Conservation (phyloP, 2,113 vertebrate species). For the Apodemus speciosus region DNA sequence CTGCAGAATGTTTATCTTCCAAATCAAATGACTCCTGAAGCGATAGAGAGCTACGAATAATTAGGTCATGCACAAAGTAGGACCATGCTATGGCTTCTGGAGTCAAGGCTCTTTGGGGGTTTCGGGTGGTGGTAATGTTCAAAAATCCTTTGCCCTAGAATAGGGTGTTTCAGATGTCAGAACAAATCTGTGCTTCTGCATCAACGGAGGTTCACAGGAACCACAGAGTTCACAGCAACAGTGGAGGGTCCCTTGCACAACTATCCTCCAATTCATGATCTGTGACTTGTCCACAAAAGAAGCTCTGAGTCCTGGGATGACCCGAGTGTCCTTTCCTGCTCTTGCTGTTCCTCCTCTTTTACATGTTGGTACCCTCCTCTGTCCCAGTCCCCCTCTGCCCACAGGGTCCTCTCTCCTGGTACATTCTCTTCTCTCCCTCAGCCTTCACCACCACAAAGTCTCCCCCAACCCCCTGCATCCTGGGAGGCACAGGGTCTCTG, state of each 20-base stretch:
- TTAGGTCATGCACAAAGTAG: background rate
- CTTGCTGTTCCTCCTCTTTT: background rate
- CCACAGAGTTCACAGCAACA: rapidly evolving
- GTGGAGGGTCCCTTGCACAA: background rate
- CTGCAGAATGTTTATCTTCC: background rate
- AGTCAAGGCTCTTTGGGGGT: background rate
- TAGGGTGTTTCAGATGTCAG: background rate
- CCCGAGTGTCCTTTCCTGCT: background rate
- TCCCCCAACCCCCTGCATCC: no score
- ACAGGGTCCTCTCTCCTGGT: background rate
- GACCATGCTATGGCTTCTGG: background rate
- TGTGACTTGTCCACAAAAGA: background rate
- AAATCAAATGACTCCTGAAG: background rate
- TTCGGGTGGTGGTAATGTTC: background rate
- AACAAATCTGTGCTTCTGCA: background rate
- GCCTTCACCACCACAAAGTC: background rate
- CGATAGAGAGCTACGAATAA: no score
- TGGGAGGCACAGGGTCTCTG: background rate
- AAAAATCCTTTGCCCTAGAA: background rate
- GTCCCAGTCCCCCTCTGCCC: background rate
- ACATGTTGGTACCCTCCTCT: background rate
- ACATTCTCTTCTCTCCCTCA: background rate
- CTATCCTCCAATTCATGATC: no score
- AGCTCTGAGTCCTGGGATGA: background rate
- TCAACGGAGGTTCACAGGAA: background rate